Base-by-base conservation (phyloP, 2,888 invertebrate genomes). In the Dolichomitus sp. region DNA sequence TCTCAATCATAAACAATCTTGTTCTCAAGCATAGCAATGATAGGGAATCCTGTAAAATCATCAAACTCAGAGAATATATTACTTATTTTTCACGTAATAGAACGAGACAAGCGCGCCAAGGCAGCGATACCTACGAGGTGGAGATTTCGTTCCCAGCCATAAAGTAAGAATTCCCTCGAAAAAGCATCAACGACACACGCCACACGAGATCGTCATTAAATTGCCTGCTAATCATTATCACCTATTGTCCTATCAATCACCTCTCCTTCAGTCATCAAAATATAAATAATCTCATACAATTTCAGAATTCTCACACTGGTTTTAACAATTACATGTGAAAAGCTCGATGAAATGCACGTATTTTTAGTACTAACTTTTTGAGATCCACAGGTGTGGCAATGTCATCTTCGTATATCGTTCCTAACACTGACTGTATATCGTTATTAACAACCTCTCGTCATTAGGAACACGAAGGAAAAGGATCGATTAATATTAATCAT, bases 91-190 rank as follows among this genome's bases (percentile, higher is more conserved):
- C 95, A 93, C 95, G 95, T 95, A 95, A 95, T 96, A 97, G 96
- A 96, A 95, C 95, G 94, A 96, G 98, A 94, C 97, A 97, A 95
- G 97, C 97, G 94, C 96, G 97, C 92, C 97, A 97, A 95, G 97
- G 96, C 94, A 97, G 97, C 94, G 98, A 98, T 94, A 98, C 98
- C 90, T 98, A 98, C 95, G 97, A 96, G 95, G 96, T 98, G 94
- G 97, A 98, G 95, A 97, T 98, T 94, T 96, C 97, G 93, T 98
- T 98, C 96, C 98, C 98, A 93, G 97, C 98, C 92, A 95, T 97
- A 95, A 98, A 97, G 98, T 98, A 97, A 97, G 96, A 93, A 88
- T 87, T 84, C 65, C 75, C 80, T 75, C 73, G 66, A 78, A 77
- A 66, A 69, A 59, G 57, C 63, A 75, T 83, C 72, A 61, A 37